Percentiles rank a stretch among this genome's conserved stretches.
Evolutionary conservation across 2,797 vertebrate species (phyloP).

Genomic region (Ammospiza maritima): DNA sequence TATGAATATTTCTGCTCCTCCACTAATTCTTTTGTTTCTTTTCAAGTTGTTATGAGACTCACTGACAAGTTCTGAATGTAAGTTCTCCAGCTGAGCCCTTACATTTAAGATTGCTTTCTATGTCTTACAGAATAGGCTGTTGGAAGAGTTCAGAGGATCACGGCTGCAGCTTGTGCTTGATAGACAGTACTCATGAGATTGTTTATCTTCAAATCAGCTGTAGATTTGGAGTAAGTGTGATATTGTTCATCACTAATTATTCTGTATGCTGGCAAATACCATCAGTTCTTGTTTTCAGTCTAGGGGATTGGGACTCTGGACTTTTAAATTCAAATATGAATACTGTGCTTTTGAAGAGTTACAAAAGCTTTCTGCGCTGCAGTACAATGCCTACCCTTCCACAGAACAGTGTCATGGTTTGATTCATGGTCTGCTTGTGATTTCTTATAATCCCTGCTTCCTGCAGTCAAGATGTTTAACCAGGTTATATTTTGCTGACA

Average conservation of each 20-base stretch:
- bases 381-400: background rate
- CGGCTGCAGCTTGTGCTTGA: background rate
- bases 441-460: background rate
- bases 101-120: background rate
- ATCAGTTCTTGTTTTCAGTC: background rate
- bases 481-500: background rate
- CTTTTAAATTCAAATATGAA: background rate
- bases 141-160: background rate
- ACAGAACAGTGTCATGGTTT: background rate
- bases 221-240: background rate
- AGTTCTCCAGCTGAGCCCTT: background rate
- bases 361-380: background rate
- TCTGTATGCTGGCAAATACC: background rate
- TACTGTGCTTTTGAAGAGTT: background rate
- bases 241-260: background rate
- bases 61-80: background rate
- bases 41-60: background rate
- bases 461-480: background rate
- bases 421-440: background rate
- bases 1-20: background rate
- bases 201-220: background rate
- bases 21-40: background rate
- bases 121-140: background rate
- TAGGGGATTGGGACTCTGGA: background rate
- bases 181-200: background rate